Conservation (phyloP, 1,140 invertebrate genomes). For the Bombus terrestris region DNA sequence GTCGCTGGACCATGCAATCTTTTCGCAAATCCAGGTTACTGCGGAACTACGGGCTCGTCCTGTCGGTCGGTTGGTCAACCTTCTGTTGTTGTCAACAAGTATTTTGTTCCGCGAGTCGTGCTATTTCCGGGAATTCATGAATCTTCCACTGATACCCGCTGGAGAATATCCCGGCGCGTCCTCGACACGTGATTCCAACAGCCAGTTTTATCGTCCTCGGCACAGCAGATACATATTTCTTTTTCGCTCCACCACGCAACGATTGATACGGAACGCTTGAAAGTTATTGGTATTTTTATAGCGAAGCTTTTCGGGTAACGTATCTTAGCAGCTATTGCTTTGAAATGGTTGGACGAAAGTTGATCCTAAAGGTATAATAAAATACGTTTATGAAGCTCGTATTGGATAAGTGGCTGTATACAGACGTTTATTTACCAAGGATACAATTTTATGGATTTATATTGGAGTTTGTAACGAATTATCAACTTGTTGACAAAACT, state of each 20-base stretch:
- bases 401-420: background rate
- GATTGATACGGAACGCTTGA: conserved; percentile 11
- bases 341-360: background rate
- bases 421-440: background rate
- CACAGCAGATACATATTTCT: background rate
- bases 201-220: no score
- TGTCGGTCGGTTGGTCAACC: conserved; percentile 59
- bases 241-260: background rate
- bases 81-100: conserved; percentile 58
- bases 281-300: conserved; percentile 41
- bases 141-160: background rate
- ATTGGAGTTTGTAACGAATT: background rate
- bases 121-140: conserved; percentile 29
- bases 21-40: conserved; percentile 82
- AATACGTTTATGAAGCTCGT: background rate
- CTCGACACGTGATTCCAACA: background rate
- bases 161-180: background rate
- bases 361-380: background rate
- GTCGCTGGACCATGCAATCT: conserved; percentile 81
- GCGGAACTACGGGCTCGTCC: conserved; percentile 70
- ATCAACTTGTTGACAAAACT: background rate
- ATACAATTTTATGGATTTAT: background rate
- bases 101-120: conserved; percentile 29
- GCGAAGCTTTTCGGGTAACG: background rate
- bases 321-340: background rate